These are phyloP conservation scores for Chelmon rostratus DNA, from an alignment of 2,797 vertebrate genomes.

Conservation along the genomic window DNA sequence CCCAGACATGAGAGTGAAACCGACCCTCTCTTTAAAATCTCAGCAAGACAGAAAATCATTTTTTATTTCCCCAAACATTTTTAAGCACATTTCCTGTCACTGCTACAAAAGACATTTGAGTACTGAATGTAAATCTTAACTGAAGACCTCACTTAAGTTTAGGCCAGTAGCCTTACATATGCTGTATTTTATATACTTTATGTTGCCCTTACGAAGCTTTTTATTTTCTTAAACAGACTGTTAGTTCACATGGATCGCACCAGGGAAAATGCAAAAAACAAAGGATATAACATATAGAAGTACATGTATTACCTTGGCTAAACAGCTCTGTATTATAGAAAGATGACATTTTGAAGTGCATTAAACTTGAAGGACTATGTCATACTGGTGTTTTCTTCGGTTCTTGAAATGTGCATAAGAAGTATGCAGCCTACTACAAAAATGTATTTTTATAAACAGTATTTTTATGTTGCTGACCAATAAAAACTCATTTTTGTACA, in stretches of 20 bases:
- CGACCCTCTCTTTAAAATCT: constrained; percentile 10
- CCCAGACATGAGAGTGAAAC: background rate
- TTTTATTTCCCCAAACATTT: background rate
- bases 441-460: constrained; percentile 47
- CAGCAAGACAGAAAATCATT: background rate
- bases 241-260: constrained; percentile 35
- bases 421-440: background rate
- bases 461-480: constrained; percentile 50
- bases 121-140: constrained; percentile 51
- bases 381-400: constrained; percentile 31
- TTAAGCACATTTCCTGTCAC: constrained; percentile 34
- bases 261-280: constrained; percentile 35
- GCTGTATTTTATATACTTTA: constrained; percentile 52
- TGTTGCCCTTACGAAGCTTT: constrained; percentile 26
- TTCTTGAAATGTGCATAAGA: constrained; percentile 28
- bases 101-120: constrained; percentile 18
- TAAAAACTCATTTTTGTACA: constrained; percentile 39
- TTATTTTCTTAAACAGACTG: constrained; percentile 48
- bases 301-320: constrained; percentile 14
- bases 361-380: constrained; percentile 52
- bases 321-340: constrained; percentile 37
- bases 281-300: constrained; percentile 21
- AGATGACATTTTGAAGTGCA: constrained; percentile 52
- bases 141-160: constrained; percentile 45
- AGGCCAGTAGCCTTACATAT: constrained; percentile 30